A percentile compares a stretch with the other conserved stretches of the same genome.
phyloP scores from a whole-genome alignment of 1,140 invertebrate genomes.

The Drosophila bipectinata region DNA sequence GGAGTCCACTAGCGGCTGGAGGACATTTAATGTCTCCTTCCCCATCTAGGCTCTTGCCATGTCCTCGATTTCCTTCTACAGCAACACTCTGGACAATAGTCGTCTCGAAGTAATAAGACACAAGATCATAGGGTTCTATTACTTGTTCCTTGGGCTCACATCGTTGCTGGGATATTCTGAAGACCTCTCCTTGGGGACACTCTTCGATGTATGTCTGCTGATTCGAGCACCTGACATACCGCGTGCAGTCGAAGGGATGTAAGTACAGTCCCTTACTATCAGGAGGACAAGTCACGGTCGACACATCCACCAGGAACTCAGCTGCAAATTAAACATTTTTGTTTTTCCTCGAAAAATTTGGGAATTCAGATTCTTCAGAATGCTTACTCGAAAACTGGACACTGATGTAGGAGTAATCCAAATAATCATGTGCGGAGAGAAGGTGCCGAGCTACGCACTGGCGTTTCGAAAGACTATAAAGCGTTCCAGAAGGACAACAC shows the following conservation, averaged over 20 bases:
- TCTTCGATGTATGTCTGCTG: constrained; percentile 86
- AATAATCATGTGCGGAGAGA: constrained; percentile 49
- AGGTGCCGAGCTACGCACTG: constrained; percentile 28
- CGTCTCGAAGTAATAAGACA: constrained; percentile 44
- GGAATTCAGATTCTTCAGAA: background rate
- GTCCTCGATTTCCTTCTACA: background rate
- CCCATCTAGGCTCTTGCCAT: background rate
- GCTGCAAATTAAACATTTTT: constrained; percentile 14
- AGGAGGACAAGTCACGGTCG: constrained; percentile 58
- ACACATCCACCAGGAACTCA: constrained; percentile 47
- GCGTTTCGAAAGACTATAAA: constrained; percentile 60
- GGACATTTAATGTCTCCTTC: constrained; percentile 75
- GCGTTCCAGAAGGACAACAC: constrained; percentile 40
- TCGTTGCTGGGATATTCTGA: constrained; percentile 59
- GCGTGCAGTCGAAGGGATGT: constrained; percentile 87
- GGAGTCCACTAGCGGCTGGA: constrained; percentile 84
- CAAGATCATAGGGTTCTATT: constrained; percentile 52
- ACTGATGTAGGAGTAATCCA: constrained; percentile 60
- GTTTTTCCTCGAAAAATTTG: constrained; percentile 3
- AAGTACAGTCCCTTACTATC: constrained; percentile 84
- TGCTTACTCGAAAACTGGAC: constrained; percentile 59
- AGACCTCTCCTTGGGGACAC: constrained; percentile 84
- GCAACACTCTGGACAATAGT: constrained; percentile 5
- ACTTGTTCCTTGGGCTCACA: constrained; percentile 56
- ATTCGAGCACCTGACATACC: constrained; percentile 87